A percentile compares a stretch with the other conserved stretches of the same genome.
Evolutionary conservation across 2,797 vertebrate species (phyloP).

Genomic region (Astyanax mexicanus): DNA sequence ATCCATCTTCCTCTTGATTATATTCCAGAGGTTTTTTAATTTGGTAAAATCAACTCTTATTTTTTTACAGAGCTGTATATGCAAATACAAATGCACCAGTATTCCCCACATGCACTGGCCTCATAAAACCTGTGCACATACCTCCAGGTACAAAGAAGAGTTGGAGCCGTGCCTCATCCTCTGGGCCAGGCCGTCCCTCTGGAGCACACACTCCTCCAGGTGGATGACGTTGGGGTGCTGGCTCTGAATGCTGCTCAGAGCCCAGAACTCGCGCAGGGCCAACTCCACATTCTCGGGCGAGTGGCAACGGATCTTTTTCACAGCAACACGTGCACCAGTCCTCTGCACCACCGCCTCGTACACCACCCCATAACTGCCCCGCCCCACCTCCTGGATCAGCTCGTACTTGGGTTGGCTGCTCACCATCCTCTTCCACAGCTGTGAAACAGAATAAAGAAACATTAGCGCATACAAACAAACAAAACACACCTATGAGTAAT

Average conservation of each 20-base stretch:
- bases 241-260: slow-evolving; percentile 97
- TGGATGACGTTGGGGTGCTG: slow-evolving; percentile 98
- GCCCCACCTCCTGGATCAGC: slow-evolving; percentile 98
- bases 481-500: no score
- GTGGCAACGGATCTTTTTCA: slow-evolving; percentile 98
- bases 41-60: no score
- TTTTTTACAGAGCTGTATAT: no score
- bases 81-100: no score
- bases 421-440: slow-evolving; percentile 92
- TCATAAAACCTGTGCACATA: slow-evolving; percentile 59
- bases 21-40: no score
- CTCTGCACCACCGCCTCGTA: slow-evolving; percentile 94
- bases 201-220: slow-evolving; percentile 95
- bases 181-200: slow-evolving; percentile 93
- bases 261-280: slow-evolving; percentile 97
- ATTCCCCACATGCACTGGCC: background rate
- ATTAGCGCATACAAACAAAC: background rate
- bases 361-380: slow-evolving; percentile 97
- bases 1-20: no score
- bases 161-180: slow-evolving; percentile 95
- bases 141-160: slow-evolving; percentile 95
- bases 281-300: slow-evolving; percentile 97
- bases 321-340: slow-evolving; percentile 89
- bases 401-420: slow-evolving; percentile 99
- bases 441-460: background rate